phyloP scores from a whole-genome alignment of 2,888 invertebrate genomes.

The Apodemia arnacis region DNA sequence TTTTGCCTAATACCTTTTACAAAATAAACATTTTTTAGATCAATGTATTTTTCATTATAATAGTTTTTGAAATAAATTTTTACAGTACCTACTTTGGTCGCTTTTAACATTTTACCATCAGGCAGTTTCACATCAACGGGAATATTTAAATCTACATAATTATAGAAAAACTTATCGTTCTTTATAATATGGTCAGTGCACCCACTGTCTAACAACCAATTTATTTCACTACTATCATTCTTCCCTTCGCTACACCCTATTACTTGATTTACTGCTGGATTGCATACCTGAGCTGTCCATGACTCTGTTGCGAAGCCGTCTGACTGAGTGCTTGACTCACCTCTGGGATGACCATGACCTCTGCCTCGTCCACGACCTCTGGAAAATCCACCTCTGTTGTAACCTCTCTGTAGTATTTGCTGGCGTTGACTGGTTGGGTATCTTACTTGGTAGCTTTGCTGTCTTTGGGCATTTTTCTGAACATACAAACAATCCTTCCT shows the following conservation, averaged over 20 bases:
- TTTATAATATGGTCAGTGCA: too few species aligned
- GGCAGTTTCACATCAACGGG: too few species aligned
- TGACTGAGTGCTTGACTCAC: slow-evolving; percentile 56
- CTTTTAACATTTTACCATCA: too few species aligned
- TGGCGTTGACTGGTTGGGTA: not conserved
- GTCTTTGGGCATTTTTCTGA: slow-evolving; percentile 64
- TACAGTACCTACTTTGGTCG: too few species aligned
- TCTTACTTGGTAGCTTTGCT: slow-evolving; percentile 25
- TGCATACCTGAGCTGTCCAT: slow-evolving; percentile 73
- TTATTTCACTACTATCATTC: slow-evolving; percentile 37
- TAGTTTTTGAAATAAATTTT: too few species aligned
- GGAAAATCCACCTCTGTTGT: slow-evolving; percentile 48
- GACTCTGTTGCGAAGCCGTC: slow-evolving; percentile 52
- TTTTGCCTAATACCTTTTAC: slow-evolving; percentile 66
- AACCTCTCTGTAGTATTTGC: slow-evolving; percentile 37
- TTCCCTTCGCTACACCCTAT: slow-evolving; percentile 24
- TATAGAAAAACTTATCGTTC: too few species aligned
- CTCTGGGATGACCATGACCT: slow-evolving; percentile 63
- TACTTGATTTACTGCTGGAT: slow-evolving; percentile 65
- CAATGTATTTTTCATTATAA: not conserved
- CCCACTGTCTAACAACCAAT: too few species aligned
- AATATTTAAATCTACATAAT: too few species aligned
- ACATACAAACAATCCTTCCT: slow-evolving; percentile 68
- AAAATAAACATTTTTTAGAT: slow-evolving; percentile 73
- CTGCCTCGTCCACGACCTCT: slow-evolving; percentile 60